These are phyloP conservation scores for Engystomops pustulosus DNA, from an alignment of 2,113 vertebrate genomes.

Conservation along the genomic window DNA sequence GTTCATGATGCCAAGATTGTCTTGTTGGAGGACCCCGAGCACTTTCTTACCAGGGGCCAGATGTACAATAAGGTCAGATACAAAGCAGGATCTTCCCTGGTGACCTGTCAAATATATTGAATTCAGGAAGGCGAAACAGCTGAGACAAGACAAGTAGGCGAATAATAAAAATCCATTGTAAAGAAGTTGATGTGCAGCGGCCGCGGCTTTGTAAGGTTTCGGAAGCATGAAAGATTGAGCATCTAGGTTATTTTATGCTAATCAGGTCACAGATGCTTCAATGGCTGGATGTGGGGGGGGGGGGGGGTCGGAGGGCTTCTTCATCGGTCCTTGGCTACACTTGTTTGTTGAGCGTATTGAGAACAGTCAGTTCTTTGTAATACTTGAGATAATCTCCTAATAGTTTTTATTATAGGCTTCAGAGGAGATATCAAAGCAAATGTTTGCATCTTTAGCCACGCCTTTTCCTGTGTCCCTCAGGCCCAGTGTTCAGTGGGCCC, in stretches of 20 bases:
- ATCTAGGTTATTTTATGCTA: slow-evolving; percentile 44
- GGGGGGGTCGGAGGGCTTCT: neutral
- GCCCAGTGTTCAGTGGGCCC: no score
- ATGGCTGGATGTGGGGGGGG: neutral
- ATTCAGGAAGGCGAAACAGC: slow-evolving; percentile 41
- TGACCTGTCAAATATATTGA: slow-evolving; percentile 50
- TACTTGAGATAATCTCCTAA: neutral
- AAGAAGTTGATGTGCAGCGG: slow-evolving; percentile 28
- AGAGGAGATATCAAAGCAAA: neutral
- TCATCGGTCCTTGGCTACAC: neutral
- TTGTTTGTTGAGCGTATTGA: no score
- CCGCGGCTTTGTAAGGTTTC: slow-evolving; percentile 50
- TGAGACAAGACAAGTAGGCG: slow-evolving; percentile 19
- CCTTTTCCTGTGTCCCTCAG: no score
- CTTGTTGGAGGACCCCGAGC: slow-evolving; percentile 49
- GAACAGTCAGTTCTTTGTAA: neutral
- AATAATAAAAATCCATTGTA: neutral
- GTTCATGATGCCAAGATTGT: slow-evolving; percentile 54
- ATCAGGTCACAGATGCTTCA: slow-evolving; percentile 34
- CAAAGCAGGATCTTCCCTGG: neutral
- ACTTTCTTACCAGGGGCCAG: slow-evolving; percentile 41
- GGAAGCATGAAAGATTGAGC: slow-evolving; percentile 37
- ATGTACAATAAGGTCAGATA: slow-evolving; percentile 56
- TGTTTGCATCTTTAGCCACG: no score
- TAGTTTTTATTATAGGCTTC: neutral